phyloP scores from a whole-genome alignment of 2,113 vertebrate species.

The Podarcis cretensis region DNA sequence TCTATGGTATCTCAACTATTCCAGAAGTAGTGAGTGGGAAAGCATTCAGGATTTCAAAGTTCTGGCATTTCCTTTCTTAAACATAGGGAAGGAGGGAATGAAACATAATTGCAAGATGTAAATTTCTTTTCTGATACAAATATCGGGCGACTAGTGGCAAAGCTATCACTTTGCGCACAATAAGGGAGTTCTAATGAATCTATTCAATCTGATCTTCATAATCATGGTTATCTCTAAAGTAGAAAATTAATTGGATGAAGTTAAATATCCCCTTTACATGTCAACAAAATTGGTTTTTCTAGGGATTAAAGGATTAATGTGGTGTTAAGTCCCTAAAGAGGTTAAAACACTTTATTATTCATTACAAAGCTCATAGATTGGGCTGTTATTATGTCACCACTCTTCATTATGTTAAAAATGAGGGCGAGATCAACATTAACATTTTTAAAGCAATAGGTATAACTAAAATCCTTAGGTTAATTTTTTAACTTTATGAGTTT shows the following conservation, averaged over 20 bases:
- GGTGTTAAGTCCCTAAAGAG: conserved; percentile 94
- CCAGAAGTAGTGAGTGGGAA: conserved; percentile 39
- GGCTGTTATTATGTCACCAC: conserved; percentile 67
- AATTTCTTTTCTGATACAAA: conserved; percentile 52
- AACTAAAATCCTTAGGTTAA: neutral
- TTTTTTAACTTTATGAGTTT: neutral
- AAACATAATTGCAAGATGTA: conserved; percentile 40
- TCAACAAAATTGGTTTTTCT: conserved; percentile 93
- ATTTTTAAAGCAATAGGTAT: neutral
- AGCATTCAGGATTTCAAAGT: conserved; percentile 14
- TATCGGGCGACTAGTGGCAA: conserved; percentile 51
- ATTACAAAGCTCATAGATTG: conserved; percentile 90
- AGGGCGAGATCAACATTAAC: conserved; percentile 6
- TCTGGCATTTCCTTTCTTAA: conserved; percentile 31
- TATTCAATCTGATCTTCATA: conserved; percentile 91
- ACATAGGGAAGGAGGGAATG: conserved; percentile 27
- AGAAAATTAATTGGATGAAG: conserved; percentile 94
- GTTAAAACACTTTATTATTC: conserved; percentile 95
- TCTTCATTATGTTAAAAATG: conserved; percentile 64
- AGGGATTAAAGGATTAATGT: conserved; percentile 96
- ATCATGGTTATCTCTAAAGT: conserved; percentile 87
- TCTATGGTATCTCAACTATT: conserved; percentile 24
- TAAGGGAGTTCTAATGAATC: conserved; percentile 87
- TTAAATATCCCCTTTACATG: conserved; percentile 88
- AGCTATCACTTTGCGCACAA: conserved; percentile 71